Evolutionary conservation across 2,113 vertebrate species (phyloP), one percentile per base, ranked within the genome.

Genomic region (Hemibagrus wyckioides): DNA sequence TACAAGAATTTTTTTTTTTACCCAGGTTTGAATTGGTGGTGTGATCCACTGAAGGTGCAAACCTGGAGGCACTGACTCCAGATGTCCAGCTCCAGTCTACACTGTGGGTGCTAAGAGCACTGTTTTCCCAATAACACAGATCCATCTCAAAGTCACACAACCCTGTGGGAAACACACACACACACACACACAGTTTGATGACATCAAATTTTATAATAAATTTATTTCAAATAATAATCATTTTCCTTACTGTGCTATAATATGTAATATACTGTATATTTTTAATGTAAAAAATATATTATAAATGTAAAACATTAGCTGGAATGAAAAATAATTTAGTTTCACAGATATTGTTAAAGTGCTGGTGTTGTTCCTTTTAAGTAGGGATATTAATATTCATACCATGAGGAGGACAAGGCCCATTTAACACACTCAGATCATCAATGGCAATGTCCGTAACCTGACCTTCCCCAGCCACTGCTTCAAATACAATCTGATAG

Each of bases 141-240:
- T 95, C 94, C 89, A 93, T 92, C 89, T 96, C 95, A 94, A 96
- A 96, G 90, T 96, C 95, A 93, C 95, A 96, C 88, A 94, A 93
- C 82, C 95, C 95, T 96, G 83, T 3, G 76, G 57, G 28, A 5
- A 4, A 23, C 9, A 83, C 9, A 83, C 52, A 88, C 4, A 90
- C 5, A 82, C 5, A 61, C 10, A 84, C 39, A 52, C 76, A 54
- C 48, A 80, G n/a, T 14, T 7, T 17, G 65, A 73, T 73, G 67
- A 44, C 36, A 80, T 36, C 9, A 57, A 28, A 76, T 50, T 14
- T n/a, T 30, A 28, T 28, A 48, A 76, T 9, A 48, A 50, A 77
- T 30, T 0, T n/a, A 44, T n/a, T 71, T 71, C 17, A 23, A 23
- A 71, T 41, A 6, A 23, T 71, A 21, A 39, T 71, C 4, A 4